Base-by-base conservation (phyloP, 2,797 vertebrate genomes). In the Cirrhinus mrigala region DNA sequence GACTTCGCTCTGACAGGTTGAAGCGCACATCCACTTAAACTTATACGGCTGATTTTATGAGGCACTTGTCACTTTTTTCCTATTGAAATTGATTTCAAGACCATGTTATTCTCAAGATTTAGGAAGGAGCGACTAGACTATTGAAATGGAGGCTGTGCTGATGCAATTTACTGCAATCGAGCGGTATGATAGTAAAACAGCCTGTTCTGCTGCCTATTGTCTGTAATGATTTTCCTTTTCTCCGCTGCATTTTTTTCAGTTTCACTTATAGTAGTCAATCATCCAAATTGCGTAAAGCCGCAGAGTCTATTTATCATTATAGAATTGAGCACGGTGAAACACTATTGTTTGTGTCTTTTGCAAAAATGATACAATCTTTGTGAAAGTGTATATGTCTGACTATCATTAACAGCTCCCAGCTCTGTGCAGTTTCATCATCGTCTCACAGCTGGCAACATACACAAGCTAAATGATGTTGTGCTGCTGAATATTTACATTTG, bases 111-210 rank as follows among this genome's bases (percentile, higher is more conserved):
- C 52, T 46, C 68, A 58, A 70, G 69, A 80, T 69, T 70, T 70
- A 37, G 76, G 75, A 86, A 70, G 68, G 37, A 80, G 85, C 85
- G 44, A 46, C 66, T 48, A 58, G 66, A 80, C 69, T 78, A 73
- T 52, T 80, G 76, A 84, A 88, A 80, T n/a, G 27, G 50, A 79
- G 33, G 37, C 54, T 81, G 76, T 44, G 71, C 68, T 88, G 85
- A 88, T 84, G 87, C 87, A 88, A 88, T 82, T 69, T 37, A 29
- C 44, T 77, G 84, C 87, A 88, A 88, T 70, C 24, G 81, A 83
- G 52, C 24, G 27, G 69, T 46, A 77, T 12, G 46, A 83, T 81
- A 69, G 71, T 27, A 86, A 62, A 74, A 60, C 70, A 77, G 81
- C 64, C 75, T 50, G 27, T 76, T 79, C 27, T 48, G 54, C 66